A percentile compares a stretch with the other conserved stretches of the same genome.
Evolutionary conservation across 92 coral and sea anemone genomes (phyloP).

Genomic region (Parazoanthus swiftii): DNA sequence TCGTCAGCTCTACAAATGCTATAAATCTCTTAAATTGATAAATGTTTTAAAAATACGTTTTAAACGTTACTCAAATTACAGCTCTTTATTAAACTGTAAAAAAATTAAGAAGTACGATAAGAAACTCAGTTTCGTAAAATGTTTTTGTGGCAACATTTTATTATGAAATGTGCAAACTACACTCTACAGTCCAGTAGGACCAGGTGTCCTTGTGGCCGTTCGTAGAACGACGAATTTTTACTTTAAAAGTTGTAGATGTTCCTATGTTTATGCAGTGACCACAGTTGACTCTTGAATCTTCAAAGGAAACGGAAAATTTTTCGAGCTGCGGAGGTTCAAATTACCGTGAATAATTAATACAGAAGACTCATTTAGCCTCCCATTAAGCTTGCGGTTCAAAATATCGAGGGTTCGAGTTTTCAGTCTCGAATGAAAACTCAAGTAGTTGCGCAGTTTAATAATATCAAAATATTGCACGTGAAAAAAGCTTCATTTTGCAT

Average conservation of each 20-base stretch:
- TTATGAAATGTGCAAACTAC: neutral
- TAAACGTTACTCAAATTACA: neutral
- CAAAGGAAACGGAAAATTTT: too few relatives aligned
- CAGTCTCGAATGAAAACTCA: too few relatives aligned
- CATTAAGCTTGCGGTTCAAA: neutral
- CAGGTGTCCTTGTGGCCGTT: neutral
- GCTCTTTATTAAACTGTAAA: neutral
- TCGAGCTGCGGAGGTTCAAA: too few relatives aligned
- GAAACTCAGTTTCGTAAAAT: neutral
- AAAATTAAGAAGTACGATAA: neutral
- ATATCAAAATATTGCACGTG: neutral
- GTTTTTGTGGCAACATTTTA: neutral
- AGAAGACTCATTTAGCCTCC: neutral
- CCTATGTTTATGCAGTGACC: neutral
- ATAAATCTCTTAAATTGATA: neutral
- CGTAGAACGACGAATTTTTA: neutral
- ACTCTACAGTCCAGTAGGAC: neutral
- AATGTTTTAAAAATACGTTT: neutral
- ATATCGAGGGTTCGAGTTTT: too few relatives aligned
- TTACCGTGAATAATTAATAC: neutral
- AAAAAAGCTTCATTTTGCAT: conserved; percentile 5
- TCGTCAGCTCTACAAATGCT: neutral
- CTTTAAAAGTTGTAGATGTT: neutral
- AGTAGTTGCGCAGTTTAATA: neutral
- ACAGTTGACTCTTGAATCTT: neutral